phyloP scores from a whole-genome alignment of 1,140 invertebrate genomes.

The Epicauta chinensis region DNA sequence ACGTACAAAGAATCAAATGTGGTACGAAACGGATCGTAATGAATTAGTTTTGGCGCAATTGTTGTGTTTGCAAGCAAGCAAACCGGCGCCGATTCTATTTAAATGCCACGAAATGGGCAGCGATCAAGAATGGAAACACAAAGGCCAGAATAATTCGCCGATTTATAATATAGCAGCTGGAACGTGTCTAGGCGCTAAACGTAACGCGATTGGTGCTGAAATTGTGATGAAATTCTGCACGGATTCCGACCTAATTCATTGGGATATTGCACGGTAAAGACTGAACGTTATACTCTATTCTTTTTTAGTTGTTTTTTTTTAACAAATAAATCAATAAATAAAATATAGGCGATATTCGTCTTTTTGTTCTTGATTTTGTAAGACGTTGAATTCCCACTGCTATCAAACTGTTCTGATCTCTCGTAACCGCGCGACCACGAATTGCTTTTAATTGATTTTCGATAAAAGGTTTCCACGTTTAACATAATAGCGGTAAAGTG shows the following conservation, averaged over 20 bases:
- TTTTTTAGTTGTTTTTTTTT: not conserved
- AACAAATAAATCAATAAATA: no score
- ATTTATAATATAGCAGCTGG: conserved; percentile 84
- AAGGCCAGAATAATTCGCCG: conserved; percentile 62
- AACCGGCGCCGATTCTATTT: conserved; percentile 59
- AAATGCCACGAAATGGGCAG: conserved; percentile 92
- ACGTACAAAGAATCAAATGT: conserved; percentile 66
- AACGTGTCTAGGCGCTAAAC: conserved; percentile 64
- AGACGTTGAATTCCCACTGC: no score
- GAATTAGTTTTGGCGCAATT: conserved; percentile 81
- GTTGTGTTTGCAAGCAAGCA: conserved; percentile 75
- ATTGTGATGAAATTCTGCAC: conserved; percentile 68
- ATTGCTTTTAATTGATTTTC: conserved; percentile 43
- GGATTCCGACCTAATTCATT: conserved; percentile 53
- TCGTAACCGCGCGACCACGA: conserved; percentile 31
- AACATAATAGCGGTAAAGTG: conserved; percentile 42
- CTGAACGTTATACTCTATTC: no score
- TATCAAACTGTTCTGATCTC: conserved; percentile 14
- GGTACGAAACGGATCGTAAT: conserved; percentile 78
- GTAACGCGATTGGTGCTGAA: conserved; percentile 46
- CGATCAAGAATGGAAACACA: conserved; percentile 82
- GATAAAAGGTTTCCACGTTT: conserved; percentile 41
- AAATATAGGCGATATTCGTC: no score
- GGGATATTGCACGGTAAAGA: conserved; percentile 62
- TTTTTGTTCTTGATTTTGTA: no score